Percentiles rank a stretch among this genome's conserved stretches.
These are phyloP conservation scores for Trachelus iudaicus DNA, from an alignment of 2,888 invertebrate species.

Conservation along the genomic window DNA sequence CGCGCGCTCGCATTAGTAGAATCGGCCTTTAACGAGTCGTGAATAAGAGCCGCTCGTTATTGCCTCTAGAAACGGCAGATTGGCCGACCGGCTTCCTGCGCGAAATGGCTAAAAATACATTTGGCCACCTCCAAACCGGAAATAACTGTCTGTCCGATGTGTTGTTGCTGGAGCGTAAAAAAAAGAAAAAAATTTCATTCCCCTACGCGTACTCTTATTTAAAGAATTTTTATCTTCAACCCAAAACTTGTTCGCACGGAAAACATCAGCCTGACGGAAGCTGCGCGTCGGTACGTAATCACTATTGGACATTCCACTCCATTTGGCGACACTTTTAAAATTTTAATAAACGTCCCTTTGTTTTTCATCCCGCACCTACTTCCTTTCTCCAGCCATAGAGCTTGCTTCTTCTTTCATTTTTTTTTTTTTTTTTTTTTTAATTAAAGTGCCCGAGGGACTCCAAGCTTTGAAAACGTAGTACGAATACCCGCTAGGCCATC, in stretches of 20 bases:
- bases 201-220: too few species aligned
- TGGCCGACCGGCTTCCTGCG: not conserved
- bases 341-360: slow-evolving; percentile 30
- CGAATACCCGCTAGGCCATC: not conserved
- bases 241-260: not conserved
- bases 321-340: slow-evolving; percentile 33
- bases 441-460: slow-evolving; percentile 16
- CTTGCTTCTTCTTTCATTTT: slow-evolving; percentile 2
- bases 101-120: not conserved
- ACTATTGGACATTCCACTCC: slow-evolving; percentile 38
- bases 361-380: not conserved
- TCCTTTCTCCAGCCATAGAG: not conserved
- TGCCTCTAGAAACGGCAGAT: not conserved
- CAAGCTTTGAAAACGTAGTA: not conserved
- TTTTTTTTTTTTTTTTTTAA: slow-evolving; percentile 19
- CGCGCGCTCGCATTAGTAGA: not conserved
- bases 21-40: not conserved
- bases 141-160: not conserved
- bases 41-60: not conserved
- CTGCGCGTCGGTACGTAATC: slow-evolving; percentile 23
- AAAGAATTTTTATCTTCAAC: too few species aligned
- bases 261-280: not conserved
- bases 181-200: too few species aligned
- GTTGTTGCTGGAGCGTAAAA: too few species aligned
- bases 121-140: not conserved